Evolutionary conservation across 2,797 vertebrate species (phyloP).

Genomic region (Urocyon cinereoargenteus): DNA sequence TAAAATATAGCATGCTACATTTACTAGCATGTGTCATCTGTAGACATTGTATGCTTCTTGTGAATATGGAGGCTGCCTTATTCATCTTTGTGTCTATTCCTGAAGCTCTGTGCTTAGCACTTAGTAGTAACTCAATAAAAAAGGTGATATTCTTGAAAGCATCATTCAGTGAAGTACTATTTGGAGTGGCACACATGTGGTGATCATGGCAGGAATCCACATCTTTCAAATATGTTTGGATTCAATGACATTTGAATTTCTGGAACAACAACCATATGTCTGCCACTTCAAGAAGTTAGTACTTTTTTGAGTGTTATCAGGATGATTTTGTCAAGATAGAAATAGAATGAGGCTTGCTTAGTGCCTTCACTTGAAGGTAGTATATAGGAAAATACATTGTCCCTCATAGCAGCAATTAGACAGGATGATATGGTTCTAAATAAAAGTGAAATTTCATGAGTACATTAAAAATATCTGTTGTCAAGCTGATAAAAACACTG

Average conservation of each 20-base stretch:
- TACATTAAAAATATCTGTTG: background rate
- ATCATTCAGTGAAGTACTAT: background rate
- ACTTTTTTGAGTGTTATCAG: background rate
- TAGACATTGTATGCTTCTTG: background rate
- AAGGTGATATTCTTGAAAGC: background rate
- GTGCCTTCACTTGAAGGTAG: background rate
- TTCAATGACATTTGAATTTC: background rate
- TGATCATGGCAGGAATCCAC: background rate
- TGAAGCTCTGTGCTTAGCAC: background rate
- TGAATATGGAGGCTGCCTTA: background rate
- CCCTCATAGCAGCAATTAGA: background rate
- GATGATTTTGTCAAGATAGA: background rate
- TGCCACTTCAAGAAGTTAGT: background rate
- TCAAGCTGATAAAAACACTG: background rate
- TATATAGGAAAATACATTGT: background rate
- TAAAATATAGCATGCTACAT: background rate
- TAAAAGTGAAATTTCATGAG: conserved; percentile 18
- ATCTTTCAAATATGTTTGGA: background rate
- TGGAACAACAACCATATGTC: background rate
- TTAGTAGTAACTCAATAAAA: background rate
- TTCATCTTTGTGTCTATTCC: background rate
- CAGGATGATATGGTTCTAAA: background rate
- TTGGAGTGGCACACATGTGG: background rate
- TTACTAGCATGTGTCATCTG: background rate
- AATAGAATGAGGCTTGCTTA: background rate